Percentiles rank a stretch among this genome's conserved stretches.
These are phyloP conservation scores for Leuciscus idus DNA, from an alignment of 2,113 vertebrate species.

Conservation along the genomic window DNA sequence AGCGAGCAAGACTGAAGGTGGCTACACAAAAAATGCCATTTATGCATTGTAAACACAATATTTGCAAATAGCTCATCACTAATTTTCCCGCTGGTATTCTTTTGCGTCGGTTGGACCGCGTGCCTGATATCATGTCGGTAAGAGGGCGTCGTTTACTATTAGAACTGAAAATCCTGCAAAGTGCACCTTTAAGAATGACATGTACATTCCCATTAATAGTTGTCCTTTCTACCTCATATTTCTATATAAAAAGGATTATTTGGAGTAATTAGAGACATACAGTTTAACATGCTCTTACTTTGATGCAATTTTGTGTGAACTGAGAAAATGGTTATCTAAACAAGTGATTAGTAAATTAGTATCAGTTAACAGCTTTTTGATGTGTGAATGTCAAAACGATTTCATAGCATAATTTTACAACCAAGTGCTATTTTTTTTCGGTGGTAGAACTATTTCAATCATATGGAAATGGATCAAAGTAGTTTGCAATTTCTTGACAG, in stretches of 20 bases:
- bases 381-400: not conserved
- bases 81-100: no score
- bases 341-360: not conserved
- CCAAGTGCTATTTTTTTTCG: conserved; percentile 24
- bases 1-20: no score
- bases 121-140: no score
- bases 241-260: not conserved
- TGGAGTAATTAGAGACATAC: not conserved
- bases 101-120: no score
- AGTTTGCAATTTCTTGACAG: conserved; percentile 59
- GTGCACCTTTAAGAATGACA: not conserved
- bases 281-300: not conserved
- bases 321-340: not conserved
- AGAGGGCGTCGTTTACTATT: no score
- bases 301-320: not conserved
- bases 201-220: no score
- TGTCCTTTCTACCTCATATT: not conserved
- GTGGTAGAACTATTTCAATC: conserved; percentile 51
- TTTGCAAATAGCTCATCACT: no score
- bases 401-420: conserved; percentile 27
- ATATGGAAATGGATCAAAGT: conserved; percentile 66
- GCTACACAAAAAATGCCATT: no score
- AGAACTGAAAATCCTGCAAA: no score
- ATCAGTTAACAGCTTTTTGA: not conserved
- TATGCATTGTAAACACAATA: no score